These are phyloP conservation scores for Paelopatides confundens DNA, from an alignment of 53 echinoderm and acorn worm species.

Conservation along the genomic window DNA sequence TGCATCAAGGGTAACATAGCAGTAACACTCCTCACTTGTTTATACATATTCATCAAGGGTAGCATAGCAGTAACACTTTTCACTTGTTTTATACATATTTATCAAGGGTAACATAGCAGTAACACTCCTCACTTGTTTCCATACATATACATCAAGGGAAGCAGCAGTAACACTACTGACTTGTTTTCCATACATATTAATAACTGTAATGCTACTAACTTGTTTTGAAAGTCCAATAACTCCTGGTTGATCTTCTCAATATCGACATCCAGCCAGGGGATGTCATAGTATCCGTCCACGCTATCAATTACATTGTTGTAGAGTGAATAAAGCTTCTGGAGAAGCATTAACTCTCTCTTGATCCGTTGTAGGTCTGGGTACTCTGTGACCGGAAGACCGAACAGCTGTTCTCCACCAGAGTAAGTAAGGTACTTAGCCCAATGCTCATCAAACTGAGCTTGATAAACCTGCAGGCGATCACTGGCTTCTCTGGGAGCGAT, in stretches of 20 bases:
- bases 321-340: slow-evolving; percentile 92
- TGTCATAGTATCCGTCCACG: slow-evolving; percentile 98
- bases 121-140: too few relatives aligned
- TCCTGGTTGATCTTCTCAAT: slow-evolving; percentile 99
- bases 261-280: slow-evolving; percentile 97
- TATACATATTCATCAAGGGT: too few relatives aligned
- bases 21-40: too few relatives aligned
- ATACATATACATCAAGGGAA: too few relatives aligned
- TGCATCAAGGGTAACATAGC: too few relatives aligned
- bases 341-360: slow-evolving; percentile 89
- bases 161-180: too few relatives aligned
- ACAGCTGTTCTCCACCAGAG: slow-evolving; percentile 97
- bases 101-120: too few relatives aligned
- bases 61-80: too few relatives aligned
- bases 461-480: slow-evolving; percentile 94
- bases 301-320: slow-evolving; percentile 98
- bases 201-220: slow-evolving; percentile 59
- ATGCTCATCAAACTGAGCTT: slow-evolving; percentile 93
- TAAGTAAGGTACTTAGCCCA: slow-evolving; percentile 96
- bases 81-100: too few relatives aligned
- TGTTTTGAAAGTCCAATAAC: slow-evolving; percentile 94
- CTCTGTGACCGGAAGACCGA: slow-evolving; percentile 93
- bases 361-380: slow-evolving; percentile 98
- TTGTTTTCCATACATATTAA: too few relatives aligned
- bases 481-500: slow-evolving; percentile 92